A percentile compares a stretch with the other conserved stretches of the same genome.
These are phyloP conservation scores for Neolamprologus ventralis DNA, from an alignment of 2,113 vertebrate species.

Conservation along the genomic window DNA sequence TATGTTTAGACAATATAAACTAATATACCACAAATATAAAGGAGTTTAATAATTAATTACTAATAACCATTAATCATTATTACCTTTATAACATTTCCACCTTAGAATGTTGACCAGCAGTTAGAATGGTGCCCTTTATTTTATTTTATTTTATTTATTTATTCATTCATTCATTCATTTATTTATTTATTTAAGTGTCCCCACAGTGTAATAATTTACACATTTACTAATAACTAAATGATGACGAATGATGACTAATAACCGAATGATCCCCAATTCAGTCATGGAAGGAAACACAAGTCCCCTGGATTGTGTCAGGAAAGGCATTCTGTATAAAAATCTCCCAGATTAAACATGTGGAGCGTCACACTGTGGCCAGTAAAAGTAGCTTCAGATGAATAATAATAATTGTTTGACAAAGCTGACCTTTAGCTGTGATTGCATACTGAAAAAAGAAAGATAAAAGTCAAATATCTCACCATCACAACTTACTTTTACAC, in stretches of 20 bases:
- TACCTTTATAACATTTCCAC: background rate
- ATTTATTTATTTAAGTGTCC: background rate
- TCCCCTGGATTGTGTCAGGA: background rate
- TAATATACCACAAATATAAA: background rate
- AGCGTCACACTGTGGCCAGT: background rate
- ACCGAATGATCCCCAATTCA: background rate
- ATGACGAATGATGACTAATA: no score
- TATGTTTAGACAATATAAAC: background rate
- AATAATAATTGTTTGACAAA: background rate
- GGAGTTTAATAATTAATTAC: background rate
- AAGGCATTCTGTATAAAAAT: background rate
- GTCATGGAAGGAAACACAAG: background rate
- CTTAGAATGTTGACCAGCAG: rapidly evolving
- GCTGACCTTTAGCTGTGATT: background rate
- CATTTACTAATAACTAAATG: no score
- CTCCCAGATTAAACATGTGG: background rate
- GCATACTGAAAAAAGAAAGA: background rate
- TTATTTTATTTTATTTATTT: background rate
- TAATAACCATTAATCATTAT: background rate
- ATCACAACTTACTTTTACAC: background rate
- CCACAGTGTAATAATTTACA: background rate
- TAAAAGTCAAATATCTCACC: background rate
- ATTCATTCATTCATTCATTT: background rate
- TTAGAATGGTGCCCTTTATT: background rate
- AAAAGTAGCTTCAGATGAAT: background rate